Conservation (phyloP, 2,888 invertebrate species). For the Eucera pruinosa region DNA sequence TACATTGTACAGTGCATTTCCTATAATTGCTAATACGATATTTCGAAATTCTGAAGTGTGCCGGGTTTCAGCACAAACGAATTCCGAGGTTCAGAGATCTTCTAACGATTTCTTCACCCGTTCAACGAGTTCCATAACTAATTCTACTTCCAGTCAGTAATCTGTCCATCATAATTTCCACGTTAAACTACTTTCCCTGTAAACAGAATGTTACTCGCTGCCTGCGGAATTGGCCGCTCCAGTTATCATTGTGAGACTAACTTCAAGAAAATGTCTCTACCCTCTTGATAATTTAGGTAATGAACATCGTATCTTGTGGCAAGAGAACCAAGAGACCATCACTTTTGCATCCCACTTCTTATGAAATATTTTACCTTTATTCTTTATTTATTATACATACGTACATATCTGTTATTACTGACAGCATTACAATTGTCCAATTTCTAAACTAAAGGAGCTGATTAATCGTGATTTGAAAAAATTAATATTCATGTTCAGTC, state of each 20-base stretch:
- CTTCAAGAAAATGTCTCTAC: slow-evolving; percentile 8
- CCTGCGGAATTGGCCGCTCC: slow-evolving; percentile 10
- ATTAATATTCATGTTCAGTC: too few species aligned
- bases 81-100: neutral
- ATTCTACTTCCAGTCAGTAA: slow-evolving; percentile 21
- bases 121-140: neutral
- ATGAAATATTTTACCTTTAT: too few species aligned
- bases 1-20: too few species aligned
- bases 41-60: too few species aligned
- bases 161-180: slow-evolving; percentile 22
- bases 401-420: too few species aligned
- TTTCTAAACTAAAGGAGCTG: too few species aligned
- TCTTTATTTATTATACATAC: too few species aligned
- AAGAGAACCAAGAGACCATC: neutral
- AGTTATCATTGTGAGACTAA: slow-evolving; percentile 14
- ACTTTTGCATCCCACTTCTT: neutral
- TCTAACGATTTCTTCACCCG: neutral
- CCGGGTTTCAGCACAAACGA: too few species aligned
- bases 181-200: slow-evolving; percentile 25
- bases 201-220: slow-evolving; percentile 19
- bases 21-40: too few species aligned
- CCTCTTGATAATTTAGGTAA: slow-evolving; percentile 15
- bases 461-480: too few species aligned
- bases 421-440: too few species aligned
- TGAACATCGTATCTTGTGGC: neutral